Evolutionary conservation across 2,888 invertebrate species (phyloP), one percentile per base, ranked within the genome.

Genomic region (Agrotis segetum): DNA sequence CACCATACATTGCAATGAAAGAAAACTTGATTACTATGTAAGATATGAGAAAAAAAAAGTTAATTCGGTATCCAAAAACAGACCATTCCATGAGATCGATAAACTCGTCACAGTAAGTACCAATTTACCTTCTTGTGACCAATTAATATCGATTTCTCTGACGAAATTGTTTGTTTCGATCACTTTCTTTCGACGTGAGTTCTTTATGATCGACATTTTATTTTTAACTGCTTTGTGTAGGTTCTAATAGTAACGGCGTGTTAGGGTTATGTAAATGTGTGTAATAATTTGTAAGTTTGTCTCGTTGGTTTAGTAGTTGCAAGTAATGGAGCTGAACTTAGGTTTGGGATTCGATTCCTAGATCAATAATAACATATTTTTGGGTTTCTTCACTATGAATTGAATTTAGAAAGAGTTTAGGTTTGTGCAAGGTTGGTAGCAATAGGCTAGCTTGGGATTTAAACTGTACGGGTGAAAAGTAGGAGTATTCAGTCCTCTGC

Each of bases 71-170:
- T 29, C 40, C n/a, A 50, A 62, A 72, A 55, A 34, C 47, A 34
- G 44, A 21, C 34, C 53, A 64, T 72, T 21, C n/a, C 63, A 49
- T 21, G 19, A 71, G 50, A 82, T 74, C 63, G 70, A 71, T 71
- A 75, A 82, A 65, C 34, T 59, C 21, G 50, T 78, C 40, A 50
- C 52, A 49, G 49, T 59, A 52, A 40, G 55, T 59, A 60, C 46
- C 58, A 46, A 74, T 64, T 66, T 61, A 61, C 64, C 62, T 78
- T 44, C 55, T n/a, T 67, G 14, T 55, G 34, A 64, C 67, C 68
- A 85, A 87, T 88, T 85, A 85, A 89, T 85, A 88, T 87, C 85
- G 87, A 87, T 90, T 89, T 91, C 89, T 84, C 88, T 84, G 77
- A 76, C 77, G 79, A 85, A 85, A 86, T 87, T 77, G 81, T 85